A percentile compares a stretch with the other conserved stretches of the same genome.
Evolutionary conservation across 2,888 invertebrate genomes (phyloP).

Genomic region (Dorcus hopei): DNA sequence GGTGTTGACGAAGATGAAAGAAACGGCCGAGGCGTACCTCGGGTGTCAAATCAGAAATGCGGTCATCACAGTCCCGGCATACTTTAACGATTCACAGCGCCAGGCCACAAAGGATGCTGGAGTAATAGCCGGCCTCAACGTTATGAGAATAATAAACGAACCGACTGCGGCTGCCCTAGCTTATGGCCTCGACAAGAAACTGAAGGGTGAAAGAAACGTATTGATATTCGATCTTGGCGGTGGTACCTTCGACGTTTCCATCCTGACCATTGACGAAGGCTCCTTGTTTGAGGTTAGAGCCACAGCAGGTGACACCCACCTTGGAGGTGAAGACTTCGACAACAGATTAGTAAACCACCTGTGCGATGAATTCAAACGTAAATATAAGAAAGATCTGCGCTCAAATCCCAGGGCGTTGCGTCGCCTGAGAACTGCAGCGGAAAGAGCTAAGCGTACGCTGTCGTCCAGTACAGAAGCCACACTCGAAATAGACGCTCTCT

Average conservation of each 20-base stretch:
- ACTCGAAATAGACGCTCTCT: constrained; percentile 72
- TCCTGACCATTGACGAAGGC: constrained; percentile 63
- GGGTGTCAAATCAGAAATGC: constrained; percentile 67
- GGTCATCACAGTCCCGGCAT: constrained; percentile 76
- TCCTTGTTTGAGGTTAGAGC: constrained; percentile 55
- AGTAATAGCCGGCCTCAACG: constrained; percentile 65
- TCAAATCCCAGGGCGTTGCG: constrained; percentile 65
- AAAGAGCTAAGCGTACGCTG: constrained; percentile 73
- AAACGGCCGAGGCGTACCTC: constrained; percentile 69
- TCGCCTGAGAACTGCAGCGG: constrained; percentile 71
- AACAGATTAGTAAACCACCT: constrained; percentile 66
- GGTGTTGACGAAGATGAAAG: constrained; percentile 59
- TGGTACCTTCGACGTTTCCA: constrained; percentile 67
- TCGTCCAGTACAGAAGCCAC: constrained; percentile 74
- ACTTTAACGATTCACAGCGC: constrained; percentile 66
- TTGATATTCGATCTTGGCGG: constrained; percentile 58
- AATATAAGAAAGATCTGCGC: constrained; percentile 67
- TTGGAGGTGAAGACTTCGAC: constrained; percentile 51
- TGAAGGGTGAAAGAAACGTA: constrained; percentile 47
- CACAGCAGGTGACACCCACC: constrained; percentile 56
- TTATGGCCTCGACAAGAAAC: constrained; percentile 53
- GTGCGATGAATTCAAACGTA: constrained; percentile 68
- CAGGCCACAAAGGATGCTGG: constrained; percentile 70
- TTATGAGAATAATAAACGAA: constrained; percentile 64
- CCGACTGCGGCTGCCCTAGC: constrained; percentile 61